phyloP scores from a whole-genome alignment of 2,888 invertebrate genomes.

The Aproaerema taeniolella region DNA sequence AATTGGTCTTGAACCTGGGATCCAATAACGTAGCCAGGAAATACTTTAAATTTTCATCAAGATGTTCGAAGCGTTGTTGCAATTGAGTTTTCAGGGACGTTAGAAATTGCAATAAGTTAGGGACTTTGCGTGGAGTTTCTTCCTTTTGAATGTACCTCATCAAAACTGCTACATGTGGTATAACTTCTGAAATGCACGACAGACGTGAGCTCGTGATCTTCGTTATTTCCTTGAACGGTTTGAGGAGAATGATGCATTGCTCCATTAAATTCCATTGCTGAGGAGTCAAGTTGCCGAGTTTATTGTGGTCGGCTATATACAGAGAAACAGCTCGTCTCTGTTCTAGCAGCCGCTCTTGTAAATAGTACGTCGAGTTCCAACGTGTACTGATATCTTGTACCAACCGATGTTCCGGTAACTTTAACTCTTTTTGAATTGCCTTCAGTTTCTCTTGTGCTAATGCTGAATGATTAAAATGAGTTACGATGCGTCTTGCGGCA shows the following conservation, averaged over 20 bases:
- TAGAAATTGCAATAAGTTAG: slow-evolving; percentile 15
- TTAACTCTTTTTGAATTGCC: slow-evolving; percentile 27
- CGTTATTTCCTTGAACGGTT: slow-evolving; percentile 8
- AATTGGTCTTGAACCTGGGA: slow-evolving; percentile 19
- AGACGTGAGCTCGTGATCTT: slow-evolving; percentile 6
- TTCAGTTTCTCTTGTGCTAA: slow-evolving; percentile 23
- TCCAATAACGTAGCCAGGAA: slow-evolving; percentile 19
- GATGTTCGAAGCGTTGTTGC: slow-evolving; percentile 21
- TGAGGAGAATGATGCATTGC: background rate
- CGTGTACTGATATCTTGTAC: slow-evolving; percentile 27
- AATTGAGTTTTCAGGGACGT: slow-evolving; percentile 21
- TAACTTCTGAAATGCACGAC: slow-evolving; percentile 12
- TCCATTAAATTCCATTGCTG: slow-evolving; percentile 23
- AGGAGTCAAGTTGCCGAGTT: background rate
- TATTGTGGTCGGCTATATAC: slow-evolving; percentile 18
- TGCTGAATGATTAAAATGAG: slow-evolving; percentile 30
- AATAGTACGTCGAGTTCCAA: slow-evolving; percentile 26
- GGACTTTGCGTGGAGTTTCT: slow-evolving; percentile 8
- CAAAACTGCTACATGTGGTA: slow-evolving; percentile 3
- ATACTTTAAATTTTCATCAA: slow-evolving; percentile 21
- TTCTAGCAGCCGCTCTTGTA: slow-evolving; percentile 26
- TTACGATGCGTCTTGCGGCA: slow-evolving; percentile 30
- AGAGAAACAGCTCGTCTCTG: slow-evolving; percentile 25
- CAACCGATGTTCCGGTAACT: slow-evolving; percentile 27
- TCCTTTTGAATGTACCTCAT: background rate